Evolutionary conservation across 1,140 invertebrate genomes (phyloP), one percentile per base, ranked within the genome.

Genomic region (Elymnias hypermnestra): DNA sequence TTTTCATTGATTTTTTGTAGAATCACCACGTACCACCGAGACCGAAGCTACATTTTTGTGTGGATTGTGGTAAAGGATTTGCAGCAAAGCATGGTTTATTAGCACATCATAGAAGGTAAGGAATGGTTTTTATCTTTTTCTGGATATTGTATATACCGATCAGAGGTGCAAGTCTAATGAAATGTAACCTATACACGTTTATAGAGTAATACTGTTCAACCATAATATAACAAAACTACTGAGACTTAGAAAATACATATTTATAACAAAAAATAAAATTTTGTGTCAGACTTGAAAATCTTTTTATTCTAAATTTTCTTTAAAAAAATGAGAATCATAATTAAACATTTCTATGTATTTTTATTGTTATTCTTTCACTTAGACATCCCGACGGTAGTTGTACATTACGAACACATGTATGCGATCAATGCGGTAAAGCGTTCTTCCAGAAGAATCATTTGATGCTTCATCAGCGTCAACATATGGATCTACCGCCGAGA

Each of bases 391-490:
- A 94, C 47, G 93, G 92, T n/a, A 92, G 91, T 42, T 94, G 93
- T 67, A 93, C 93, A 28, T 87, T 94, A 48, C 89, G 93, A 75
- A 94, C 92, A 49, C 95, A 92, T 70, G 91, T 93, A 5, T 95
- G 94, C 64, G 90, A 91, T 48, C 92, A 94, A 56, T 96, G 95
- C 69, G 93, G 93, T 28, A 95, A 95, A 74, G 93, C 93, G 9
- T 96, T 96, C 89, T 94, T 94, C 86, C 93, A 94, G 72, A 94
- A 94, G 79, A 94, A 94, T 79, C 93, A 94, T 65, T 74, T 95
- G 40, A 88, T 93, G 69, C 77, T 94, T 15, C 94, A 96, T 77
- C 92, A 93, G 67, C 86, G 93, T 9, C 93, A 94, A 57, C 94
- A 95, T 72, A 92, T 94, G 89, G 93, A 94, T 72, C 87, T 90